Evolutionary conservation across 2,113 vertebrate genomes (phyloP).

Genomic region (Noctilio leporinus): DNA sequence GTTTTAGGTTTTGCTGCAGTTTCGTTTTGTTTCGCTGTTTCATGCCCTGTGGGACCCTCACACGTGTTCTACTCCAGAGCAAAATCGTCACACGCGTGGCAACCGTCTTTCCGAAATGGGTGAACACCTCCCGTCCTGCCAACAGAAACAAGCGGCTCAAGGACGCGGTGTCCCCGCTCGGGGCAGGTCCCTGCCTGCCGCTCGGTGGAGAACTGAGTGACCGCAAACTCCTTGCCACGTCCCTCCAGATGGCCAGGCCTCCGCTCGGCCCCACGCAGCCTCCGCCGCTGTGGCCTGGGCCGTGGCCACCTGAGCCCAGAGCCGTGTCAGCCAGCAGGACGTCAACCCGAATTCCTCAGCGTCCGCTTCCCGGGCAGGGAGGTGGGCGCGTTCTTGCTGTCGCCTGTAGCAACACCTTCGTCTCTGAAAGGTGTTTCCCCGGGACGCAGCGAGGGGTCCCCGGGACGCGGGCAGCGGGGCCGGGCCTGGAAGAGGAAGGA

Average conservation of each 20-base stretch:
- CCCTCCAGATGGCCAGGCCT: no score
- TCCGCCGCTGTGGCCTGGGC: accelerated
- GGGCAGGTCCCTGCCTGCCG: accelerated
- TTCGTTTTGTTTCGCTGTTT: neutral
- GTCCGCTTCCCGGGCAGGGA: neutral
- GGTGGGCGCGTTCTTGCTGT: neutral
- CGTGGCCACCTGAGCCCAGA: accelerated
- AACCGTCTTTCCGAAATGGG: neutral
- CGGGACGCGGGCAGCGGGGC: no score
- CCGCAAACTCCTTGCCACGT: neutral
- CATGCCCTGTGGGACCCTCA: neutral
- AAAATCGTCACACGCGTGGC: neutral
- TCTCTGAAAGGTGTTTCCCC: neutral
- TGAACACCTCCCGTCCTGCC: no score
- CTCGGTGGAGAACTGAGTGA: neutral
- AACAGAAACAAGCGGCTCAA: neutral
- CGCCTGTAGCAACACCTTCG: neutral
- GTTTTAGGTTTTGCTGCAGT: neutral
- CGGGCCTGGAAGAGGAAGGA: no score
- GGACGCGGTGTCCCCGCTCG: no score
- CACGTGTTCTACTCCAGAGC: neutral
- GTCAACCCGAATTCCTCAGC: neutral
- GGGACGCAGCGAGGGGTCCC: accelerated
- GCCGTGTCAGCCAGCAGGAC: accelerated
- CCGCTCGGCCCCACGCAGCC: no score